These are phyloP conservation scores for Stenichneumon culpator DNA, from an alignment of 2,888 invertebrate species.

Conservation along the genomic window DNA sequence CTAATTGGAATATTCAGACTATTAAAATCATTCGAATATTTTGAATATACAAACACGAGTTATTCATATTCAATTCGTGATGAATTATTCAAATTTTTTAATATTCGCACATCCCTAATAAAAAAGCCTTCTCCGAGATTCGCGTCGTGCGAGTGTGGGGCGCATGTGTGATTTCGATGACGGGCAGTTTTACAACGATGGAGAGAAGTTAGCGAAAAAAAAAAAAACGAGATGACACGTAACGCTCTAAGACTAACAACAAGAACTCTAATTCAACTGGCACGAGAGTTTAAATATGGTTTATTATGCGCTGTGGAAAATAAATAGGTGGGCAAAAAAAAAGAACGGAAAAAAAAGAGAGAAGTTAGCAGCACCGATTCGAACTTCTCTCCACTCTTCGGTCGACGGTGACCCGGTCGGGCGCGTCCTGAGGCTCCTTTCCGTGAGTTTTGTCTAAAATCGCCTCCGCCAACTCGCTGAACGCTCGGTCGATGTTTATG, in stretches of 20 bases:
- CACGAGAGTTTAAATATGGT: constrained; percentile 77
- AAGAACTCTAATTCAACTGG: constrained; percentile 78
- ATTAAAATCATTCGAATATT: constrained; percentile 32
- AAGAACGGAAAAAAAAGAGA: not conserved
- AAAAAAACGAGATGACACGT: constrained; percentile 66
- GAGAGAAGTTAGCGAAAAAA: constrained; percentile 16
- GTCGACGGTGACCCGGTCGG: constrained; percentile 91
- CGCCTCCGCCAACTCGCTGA: constrained; percentile 97
- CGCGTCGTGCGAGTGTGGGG: too few species aligned
- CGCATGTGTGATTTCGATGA: not conserved
- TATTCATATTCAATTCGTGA: constrained; percentile 40
- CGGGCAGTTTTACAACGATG: not conserved
- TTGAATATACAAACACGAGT: not conserved
- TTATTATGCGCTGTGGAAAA: constrained; percentile 68
- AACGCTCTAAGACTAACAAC: constrained; percentile 77
- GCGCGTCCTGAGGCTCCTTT: constrained; percentile 92
- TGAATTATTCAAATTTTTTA: too few species aligned
- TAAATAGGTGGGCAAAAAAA: constrained; percentile 60
- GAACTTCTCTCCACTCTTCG: constrained; percentile 89
- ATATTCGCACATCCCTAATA: constrained; percentile 14
- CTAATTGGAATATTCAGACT: too few species aligned
- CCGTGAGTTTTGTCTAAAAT: constrained; percentile 96
- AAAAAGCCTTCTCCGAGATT: constrained; percentile 16
- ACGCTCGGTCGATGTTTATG: constrained; percentile 98
- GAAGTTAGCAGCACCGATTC: constrained; percentile 87